Percentiles rank a stretch among this genome's conserved stretches.
Conservation (phyloP, 2,888 invertebrate species). For the Pristionchus maxplancki region DNA sequence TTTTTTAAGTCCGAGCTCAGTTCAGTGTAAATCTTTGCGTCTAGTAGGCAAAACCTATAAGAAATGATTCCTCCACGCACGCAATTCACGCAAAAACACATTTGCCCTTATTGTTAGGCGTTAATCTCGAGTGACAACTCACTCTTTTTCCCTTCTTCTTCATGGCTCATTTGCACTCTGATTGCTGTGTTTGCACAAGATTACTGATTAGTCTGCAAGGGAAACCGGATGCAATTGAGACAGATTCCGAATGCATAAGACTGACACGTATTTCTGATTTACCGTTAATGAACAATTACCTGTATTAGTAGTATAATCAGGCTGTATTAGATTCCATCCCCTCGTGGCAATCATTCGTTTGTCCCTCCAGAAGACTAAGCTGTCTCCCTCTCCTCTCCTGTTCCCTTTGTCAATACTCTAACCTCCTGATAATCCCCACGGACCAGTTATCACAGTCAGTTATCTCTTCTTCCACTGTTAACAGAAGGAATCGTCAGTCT, state of each 20-base stretch:
- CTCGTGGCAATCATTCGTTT: neutral
- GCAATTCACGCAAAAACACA: neutral
- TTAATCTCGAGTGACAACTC: neutral
- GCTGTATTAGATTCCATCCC: neutral
- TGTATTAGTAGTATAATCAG: neutral
- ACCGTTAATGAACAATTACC: neutral
- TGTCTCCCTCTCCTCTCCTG: neutral
- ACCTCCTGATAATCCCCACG: slow-evolving; percentile 1
- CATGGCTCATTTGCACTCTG: slow-evolving; percentile 20
- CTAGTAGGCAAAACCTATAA: too few species aligned
- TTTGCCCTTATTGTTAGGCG: neutral
- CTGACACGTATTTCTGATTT: neutral
- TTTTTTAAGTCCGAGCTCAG: too few species aligned
- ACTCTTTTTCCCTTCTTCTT: neutral
- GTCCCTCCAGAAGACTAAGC: neutral
- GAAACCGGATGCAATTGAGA: neutral
- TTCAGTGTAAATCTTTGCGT: too few species aligned
- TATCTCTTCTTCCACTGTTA: slow-evolving; percentile 44
- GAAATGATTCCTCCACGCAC: neutral
- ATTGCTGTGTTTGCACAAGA: neutral
- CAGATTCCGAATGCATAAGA: neutral
- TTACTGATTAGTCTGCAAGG: neutral
- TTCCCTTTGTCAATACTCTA: slow-evolving; percentile 22
- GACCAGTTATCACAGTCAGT: slow-evolving; percentile 38
- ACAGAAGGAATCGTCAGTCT: slow-evolving; percentile 22